Base-by-base conservation (phyloP, 2,113 vertebrate species). In the Poicephalus gulielmi region DNA sequence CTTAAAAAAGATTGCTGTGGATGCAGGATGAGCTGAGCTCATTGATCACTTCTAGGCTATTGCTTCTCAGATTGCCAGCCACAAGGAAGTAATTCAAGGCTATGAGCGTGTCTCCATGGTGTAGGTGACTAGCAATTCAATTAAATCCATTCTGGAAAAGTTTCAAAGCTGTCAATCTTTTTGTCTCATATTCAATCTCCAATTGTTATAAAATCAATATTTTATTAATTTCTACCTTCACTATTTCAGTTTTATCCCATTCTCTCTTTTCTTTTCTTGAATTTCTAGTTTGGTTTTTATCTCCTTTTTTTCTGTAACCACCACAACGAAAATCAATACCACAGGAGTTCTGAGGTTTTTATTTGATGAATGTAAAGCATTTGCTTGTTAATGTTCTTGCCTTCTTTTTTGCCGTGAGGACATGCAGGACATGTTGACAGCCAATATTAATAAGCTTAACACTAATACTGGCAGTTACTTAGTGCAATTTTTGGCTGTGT, bases 391-490 rank as follows among this genome's bases (percentile, higher is more conserved):
- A 62, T 55, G 66, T 92, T 95, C 64, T 87, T 94, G 77, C 88
- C 91, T 81, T 90, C 83, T 84, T 62, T 94, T 96, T 92, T 94
- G 67, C 87, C 67, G 55, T 69, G 63, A 95, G 92, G 66, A 97
- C 60, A 43, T n/a, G 37, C 24, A 97, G 86, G 74, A 76, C 79
- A 37, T 71, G 55, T 78, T 87, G 88, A 87, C 91, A 95, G 74
- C 63, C 88, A 94, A 28, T 95, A 78, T 92, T 95, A 96, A 94
- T 93, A 94, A 88, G 33, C 52, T 91, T 95, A 93, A 93, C 71
- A 83, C 70, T 89, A 84, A 90, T 88, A 76, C 53, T 75, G 69
- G 88, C 46, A 68, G 77, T 90, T 86, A 82, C 49, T 95, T 89
- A 95, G 69, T 90, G 88, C 66, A 92, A 50, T 76, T 94, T 95